phyloP scores from a whole-genome alignment of 2,797 vertebrate genomes.

The Adrianichthys oophorus region DNA sequence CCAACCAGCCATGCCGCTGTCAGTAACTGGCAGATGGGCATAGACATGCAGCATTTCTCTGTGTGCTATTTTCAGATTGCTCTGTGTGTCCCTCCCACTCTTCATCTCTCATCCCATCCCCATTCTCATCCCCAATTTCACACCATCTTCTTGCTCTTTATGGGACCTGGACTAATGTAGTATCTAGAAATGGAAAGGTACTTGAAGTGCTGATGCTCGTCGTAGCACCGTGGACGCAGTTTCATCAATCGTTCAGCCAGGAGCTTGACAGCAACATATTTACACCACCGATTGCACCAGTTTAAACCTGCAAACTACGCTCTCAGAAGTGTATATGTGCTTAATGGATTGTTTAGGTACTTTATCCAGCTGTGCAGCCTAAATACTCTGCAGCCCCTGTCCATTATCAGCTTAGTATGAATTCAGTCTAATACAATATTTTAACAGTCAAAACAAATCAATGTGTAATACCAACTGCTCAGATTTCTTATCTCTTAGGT shows the following conservation, averaged over 20 bases:
- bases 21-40: constrained; percentile 55
- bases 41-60: constrained; percentile 18
- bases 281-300: constrained; percentile 29
- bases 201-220: constrained; percentile 42
- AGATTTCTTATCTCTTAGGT: constrained; percentile 28
- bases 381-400: constrained; percentile 8
- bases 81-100: constrained; percentile 8
- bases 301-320: constrained; percentile 29
- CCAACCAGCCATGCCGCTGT: constrained; percentile 23
- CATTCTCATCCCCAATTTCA: constrained; percentile 6
- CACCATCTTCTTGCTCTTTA: constrained; percentile 30
- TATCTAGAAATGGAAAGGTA: constrained; percentile 50
- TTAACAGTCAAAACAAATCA: neutral
- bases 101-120: constrained; percentile 6
- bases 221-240: constrained; percentile 34
- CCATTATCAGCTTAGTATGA: constrained; percentile 6
- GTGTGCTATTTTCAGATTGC: constrained; percentile 46
- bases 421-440: neutral
- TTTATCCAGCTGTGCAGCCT: constrained; percentile 3
- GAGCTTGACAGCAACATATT: constrained; percentile 42
- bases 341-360: neutral
- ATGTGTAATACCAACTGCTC: constrained; percentile 12
- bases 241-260: constrained; percentile 54
- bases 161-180: constrained; percentile 31
- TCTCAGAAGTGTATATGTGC: constrained; percentile 8